phyloP scores from a whole-genome alignment of 2,888 invertebrate genomes.

The Labia minor region DNA sequence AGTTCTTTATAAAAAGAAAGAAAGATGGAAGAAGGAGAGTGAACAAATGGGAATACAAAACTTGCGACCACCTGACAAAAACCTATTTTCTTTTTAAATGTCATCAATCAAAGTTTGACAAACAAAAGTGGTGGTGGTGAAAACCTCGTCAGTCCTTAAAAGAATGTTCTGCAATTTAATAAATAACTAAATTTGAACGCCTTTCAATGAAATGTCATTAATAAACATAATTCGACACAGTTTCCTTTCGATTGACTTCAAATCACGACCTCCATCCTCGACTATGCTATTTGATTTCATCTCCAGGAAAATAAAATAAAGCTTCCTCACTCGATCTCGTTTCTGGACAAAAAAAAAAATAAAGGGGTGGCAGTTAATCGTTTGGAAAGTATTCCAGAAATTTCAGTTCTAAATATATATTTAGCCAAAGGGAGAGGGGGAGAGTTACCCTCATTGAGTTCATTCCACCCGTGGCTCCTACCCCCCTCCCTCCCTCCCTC shows the following conservation, averaged over 20 bases:
- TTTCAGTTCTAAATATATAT: slow-evolving; percentile 4
- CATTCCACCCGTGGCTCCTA: not conserved
- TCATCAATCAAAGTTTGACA: no score
- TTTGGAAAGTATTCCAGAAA: slow-evolving; percentile 13
- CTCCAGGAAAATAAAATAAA: not conserved
- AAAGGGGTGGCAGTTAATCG: slow-evolving; percentile 4
- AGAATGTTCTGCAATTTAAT: no score
- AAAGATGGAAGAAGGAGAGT: no score
- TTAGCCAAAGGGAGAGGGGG: not conserved
- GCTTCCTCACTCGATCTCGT: not conserved
- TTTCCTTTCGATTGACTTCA: slow-evolving; percentile 7
- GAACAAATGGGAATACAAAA: no score
- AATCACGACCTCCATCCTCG: not conserved
- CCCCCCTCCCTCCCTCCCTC: no score
- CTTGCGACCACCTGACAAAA: no score
- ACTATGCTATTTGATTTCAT: not conserved
- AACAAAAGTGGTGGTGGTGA: no score
- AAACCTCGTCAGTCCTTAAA: no score
- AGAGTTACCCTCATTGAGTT: not conserved
- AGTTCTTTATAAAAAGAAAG: no score
- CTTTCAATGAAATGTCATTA: not conserved
- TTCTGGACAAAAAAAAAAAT: no score
- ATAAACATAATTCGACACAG: slow-evolving; percentile 13
- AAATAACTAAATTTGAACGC: no score
- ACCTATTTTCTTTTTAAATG: no score